Base-by-base conservation (phyloP, 2,888 invertebrate species). In the Anoplius nigerrimus region DNA sequence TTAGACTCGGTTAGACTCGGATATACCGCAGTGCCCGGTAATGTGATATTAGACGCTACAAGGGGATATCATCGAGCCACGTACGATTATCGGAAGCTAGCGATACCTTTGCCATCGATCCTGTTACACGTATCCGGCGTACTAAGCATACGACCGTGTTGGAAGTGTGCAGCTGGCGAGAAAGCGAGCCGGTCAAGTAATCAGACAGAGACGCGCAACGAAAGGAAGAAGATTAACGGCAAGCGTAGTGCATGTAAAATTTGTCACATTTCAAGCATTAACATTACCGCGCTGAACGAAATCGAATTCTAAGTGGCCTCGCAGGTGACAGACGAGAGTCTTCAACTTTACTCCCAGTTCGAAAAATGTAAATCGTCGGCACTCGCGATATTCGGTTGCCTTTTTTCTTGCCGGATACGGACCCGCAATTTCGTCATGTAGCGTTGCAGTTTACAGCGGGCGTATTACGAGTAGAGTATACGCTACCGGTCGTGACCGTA, bases 211-310 rank as follows among this genome's bases (percentile, higher is more conserved):
- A n/a, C n/a, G n/a, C n/a, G n/a, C n/a, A n/a, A n/a, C n/a, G n/a
- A n/a, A n/a, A n/a, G n/a, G n/a, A n/a, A n/a, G n/a, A n/a, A n/a
- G n/a, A n/a, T n/a, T n/a, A n/a, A n/a, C n/a, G n/a, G n/a, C n/a
- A n/a, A 2, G 45, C 54, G 22, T 24, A 15, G 16, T 18, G 51
- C 16, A 24, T 45, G 51, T 63, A 46, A 56, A 24, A 18, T 58
- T 69, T 64, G 61, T 62, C 53, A 69, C 71, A 69, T 64, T 71
- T 69, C 57, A 43, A 43, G 64, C 54, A 69, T 69, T 64, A 71
- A 46, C 66, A 60, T 66, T 59, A 61, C 54, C 66, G 60, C 51
- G 46, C 56, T 22, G 45, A 56, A 68, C 68, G 64, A 63, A 55
- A 51, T 64, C 68, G 68, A 63, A 68, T 68, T 71, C 63, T 67